Evolutionary conservation across 2,888 invertebrate species (phyloP).

Genomic region (Dilophus febrilis): DNA sequence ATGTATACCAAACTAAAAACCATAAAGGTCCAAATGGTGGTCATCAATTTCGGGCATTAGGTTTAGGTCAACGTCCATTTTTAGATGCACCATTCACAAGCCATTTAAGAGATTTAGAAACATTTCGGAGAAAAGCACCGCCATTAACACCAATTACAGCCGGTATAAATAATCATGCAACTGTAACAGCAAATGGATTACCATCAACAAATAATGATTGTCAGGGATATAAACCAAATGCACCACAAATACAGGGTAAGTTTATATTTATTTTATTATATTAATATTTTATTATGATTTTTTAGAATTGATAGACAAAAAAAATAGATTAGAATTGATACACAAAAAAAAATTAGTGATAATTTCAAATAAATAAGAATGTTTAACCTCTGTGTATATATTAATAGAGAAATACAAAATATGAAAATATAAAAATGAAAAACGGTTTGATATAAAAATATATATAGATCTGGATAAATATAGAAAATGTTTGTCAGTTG

Average conservation of each 20-base stretch:
- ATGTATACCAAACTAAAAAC: background rate
- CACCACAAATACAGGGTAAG: slow-evolving; percentile 31
- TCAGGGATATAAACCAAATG: slow-evolving; percentile 45
- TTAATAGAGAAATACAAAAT: no score
- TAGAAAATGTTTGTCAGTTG: no score
- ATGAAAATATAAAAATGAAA: no score
- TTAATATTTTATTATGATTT: no score
- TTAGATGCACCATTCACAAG: slow-evolving; percentile 43
- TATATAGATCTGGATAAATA: no score
- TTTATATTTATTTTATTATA: no score
- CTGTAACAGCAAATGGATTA: slow-evolving; percentile 24
- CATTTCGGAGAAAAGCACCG: slow-evolving; percentile 46
- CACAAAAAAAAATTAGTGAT: no score
- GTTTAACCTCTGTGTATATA: no score
- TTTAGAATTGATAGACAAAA: no score
- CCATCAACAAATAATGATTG: slow-evolving; percentile 35
- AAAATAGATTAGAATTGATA: no score
- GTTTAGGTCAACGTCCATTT: slow-evolving; percentile 55
- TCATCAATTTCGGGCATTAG: slow-evolving; percentile 55
- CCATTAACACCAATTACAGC: slow-evolving; percentile 23
- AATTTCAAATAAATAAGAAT: no score
- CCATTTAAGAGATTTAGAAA: slow-evolving; percentile 50
- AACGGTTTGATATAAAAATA: no score
- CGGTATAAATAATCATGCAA: slow-evolving; percentile 31
- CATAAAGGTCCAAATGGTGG: slow-evolving; percentile 38